phyloP scores from a whole-genome alignment of 2,888 invertebrate species.

The Agrypnus murinus region DNA sequence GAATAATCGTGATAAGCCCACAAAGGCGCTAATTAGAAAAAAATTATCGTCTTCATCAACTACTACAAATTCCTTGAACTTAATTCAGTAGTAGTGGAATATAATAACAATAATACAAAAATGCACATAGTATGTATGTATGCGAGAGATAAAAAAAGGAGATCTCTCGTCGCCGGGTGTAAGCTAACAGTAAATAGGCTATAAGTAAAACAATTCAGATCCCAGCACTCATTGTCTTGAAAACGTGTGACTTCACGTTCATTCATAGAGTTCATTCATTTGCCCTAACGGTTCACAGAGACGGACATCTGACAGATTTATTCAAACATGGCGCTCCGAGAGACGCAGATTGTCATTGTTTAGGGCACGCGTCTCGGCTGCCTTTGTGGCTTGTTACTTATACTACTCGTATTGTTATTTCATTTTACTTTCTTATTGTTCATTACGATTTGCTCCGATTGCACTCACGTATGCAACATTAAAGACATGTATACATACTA shows the following conservation, averaged over 20 bases:
- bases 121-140: constrained; percentile 15
- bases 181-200: constrained; percentile 48
- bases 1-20: constrained; percentile 5
- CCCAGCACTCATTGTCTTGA: constrained; percentile 50
- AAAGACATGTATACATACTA: too few relatives aligned
- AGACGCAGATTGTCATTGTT: constrained; percentile 54
- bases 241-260: constrained; percentile 51
- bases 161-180: constrained; percentile 26
- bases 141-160: constrained; percentile 43
- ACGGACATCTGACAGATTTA: constrained; percentile 58
- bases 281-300: constrained; percentile 55
- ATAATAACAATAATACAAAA: neutral
- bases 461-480: constrained; percentile 23
- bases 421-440: constrained; percentile 32
- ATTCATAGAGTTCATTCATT: constrained; percentile 58
- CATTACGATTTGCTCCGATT: constrained; percentile 23
- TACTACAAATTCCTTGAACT: neutral
- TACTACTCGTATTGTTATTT: constrained; percentile 30
- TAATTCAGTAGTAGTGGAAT: constrained; percentile 8
- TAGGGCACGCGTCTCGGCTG: constrained; percentile 53
- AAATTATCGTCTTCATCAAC: constrained; percentile 7
- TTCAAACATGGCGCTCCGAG: constrained; percentile 54
- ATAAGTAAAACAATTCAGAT: constrained; percentile 51
- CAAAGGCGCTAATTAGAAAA: constrained; percentile 12
- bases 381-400: too few relatives aligned